Evolutionary conservation across 2,797 vertebrate genomes (phyloP), one percentile per base, ranked within the genome.

Genomic region (Hypotaenidia okinawae): DNA sequence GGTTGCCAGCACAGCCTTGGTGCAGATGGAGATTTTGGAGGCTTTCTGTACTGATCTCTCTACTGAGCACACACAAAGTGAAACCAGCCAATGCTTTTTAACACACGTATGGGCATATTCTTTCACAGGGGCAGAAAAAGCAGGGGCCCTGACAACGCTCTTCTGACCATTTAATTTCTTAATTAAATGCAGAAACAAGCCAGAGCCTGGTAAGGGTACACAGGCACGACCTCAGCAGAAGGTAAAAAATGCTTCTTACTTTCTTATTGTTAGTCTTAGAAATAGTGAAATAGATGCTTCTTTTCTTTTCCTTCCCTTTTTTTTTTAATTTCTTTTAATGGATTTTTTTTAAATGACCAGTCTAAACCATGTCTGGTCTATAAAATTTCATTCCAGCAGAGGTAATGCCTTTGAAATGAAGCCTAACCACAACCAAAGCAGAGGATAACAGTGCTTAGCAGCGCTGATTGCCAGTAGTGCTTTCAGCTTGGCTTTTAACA

Each of bases 21-120:
- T 91, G 66, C 88, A 91, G 91, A 77, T 93, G 74, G 87, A 96
- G 43, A 30, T 77, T 93, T 88, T 81, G 80, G 87, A 94, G 64
- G n/a, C 76, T 87, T 91, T 90, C 64, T 41, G 4, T 76, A 33
- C 57, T 37, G 52, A 49, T 88, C 37, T 23, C 52, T 77, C 73
- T 49, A 32, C 73, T 13, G 62, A 91, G 58, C 39, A 81, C 59
- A 72, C 37, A 75, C 66, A 72, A 67, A 58, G 28, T 49, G 41
- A 72, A 93, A 66, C 37, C 67, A 75, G 45, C 21, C 61, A 68
- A 58, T 73, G 18, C 35, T 87, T 87, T 67, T 72, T 73, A 79
- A 54, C 27, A 69, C 16, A 22, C 3, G 27, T 17, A 49, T 23
- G 49, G 51, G 14, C 21, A 8, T 58, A 11, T 57, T 90, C 94